A percentile compares a stretch with the other conserved stretches of the same genome.
Conservation (phyloP, 2,888 invertebrate species). For the Cheilosia grossa region DNA sequence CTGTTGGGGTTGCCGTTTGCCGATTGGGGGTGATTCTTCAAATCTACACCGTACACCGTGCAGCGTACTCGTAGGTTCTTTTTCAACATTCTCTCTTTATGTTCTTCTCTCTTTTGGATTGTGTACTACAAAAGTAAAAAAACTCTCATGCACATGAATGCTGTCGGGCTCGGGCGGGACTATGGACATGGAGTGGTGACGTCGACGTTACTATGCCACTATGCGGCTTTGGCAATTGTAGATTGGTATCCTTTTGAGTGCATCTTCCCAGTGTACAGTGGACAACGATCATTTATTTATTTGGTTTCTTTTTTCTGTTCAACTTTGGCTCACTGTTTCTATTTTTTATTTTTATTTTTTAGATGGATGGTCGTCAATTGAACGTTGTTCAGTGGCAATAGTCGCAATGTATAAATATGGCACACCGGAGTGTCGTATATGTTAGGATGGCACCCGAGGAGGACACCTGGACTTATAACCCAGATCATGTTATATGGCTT, state of each 20-base stretch:
- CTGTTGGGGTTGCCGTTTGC: constrained; percentile 22
- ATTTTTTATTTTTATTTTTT: constrained; percentile 39
- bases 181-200: background rate
- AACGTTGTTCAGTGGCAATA: constrained; percentile 44
- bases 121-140: background rate
- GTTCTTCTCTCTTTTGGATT: constrained; percentile 16
- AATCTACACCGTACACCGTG: background rate
- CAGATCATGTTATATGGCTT: constrained; percentile 22
- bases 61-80: background rate
- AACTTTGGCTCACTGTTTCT: constrained; percentile 42
- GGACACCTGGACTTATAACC: constrained; percentile 66
- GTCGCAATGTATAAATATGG: constrained; percentile 31
- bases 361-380: constrained; percentile 63
- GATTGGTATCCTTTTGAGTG: constrained; percentile 30
- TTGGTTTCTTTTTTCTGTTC: constrained; percentile 21
- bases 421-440: background rate
- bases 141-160: constrained; percentile 57
- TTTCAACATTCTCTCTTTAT: constrained; percentile 26
- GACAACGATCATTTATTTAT: constrained; percentile 62
- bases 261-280: constrained; percentile 18
- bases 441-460: constrained; percentile 34
- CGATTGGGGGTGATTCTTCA: constrained; percentile 44
- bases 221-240: constrained; percentile 19
- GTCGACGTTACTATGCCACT: constrained; percentile 42
- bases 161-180: background rate